Percentiles rank a stretch among this genome's conserved stretches.
Conservation (phyloP, 2,888 invertebrate genomes). For the Xylota sylvarum region DNA sequence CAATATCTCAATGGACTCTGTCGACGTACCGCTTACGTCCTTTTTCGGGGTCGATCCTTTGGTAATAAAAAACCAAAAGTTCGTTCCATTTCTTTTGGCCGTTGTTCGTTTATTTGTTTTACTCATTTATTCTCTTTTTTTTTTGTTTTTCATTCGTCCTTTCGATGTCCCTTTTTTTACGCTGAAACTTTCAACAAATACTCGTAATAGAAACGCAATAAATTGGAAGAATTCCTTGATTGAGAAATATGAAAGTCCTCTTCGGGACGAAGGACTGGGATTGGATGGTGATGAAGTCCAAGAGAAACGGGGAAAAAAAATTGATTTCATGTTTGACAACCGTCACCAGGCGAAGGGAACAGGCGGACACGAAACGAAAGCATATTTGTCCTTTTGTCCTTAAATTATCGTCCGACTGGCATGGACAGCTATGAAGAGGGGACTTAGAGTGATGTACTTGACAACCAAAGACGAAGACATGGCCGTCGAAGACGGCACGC, state of each 20-base stretch:
- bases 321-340: constrained; percentile 50
- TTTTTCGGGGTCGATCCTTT: constrained; percentile 18
- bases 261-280: background rate
- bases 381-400: constrained; percentile 49
- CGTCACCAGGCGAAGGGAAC: background rate
- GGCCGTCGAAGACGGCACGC: constrained; percentile 46
- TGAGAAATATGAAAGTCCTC: constrained; percentile 56
- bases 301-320: constrained; percentile 3
- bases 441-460: constrained; percentile 20
- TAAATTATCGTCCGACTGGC: constrained; percentile 33
- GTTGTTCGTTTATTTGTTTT: constrained; percentile 35
- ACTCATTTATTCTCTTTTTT: constrained; percentile 2
- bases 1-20: constrained; percentile 17
- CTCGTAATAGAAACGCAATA: constrained; percentile 58
- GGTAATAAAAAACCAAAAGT: constrained; percentile 53
- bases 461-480: constrained; percentile 33
- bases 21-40: background rate
- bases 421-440: background rate
- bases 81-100: constrained; percentile 29
- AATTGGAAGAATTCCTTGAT: constrained; percentile 59
- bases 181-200: constrained; percentile 37
- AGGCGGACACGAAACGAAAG: background rate
- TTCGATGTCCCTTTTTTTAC: background rate
- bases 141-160: background rate
- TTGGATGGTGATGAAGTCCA: background rate